Evolutionary conservation across 2,113 vertebrate species (phyloP).

Genomic region (Ciconia boyciana): DNA sequence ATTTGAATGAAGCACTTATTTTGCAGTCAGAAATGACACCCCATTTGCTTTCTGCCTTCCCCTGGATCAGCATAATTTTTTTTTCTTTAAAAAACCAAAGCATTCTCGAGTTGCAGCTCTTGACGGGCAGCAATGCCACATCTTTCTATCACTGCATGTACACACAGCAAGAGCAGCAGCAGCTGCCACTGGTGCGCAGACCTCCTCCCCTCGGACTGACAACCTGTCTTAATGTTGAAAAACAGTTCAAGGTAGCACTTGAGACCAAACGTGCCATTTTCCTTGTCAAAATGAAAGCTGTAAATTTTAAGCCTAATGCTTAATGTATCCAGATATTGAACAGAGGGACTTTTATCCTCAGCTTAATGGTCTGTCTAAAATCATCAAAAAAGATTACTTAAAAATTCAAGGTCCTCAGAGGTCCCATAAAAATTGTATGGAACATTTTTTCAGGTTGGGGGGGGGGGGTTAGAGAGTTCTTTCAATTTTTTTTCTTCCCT

Average conservation of each 20-base stretch:
- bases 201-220: constrained; percentile 64
- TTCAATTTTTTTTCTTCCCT: not conserved
- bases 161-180: constrained; percentile 12
- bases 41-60: not conserved
- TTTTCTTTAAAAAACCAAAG: not conserved
- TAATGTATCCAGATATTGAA: constrained; percentile 81
- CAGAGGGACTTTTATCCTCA: constrained; percentile 76
- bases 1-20: not conserved
- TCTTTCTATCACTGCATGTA: not conserved
- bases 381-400: constrained; percentile 79
- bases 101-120: not conserved
- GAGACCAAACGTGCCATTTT: constrained; percentile 77
- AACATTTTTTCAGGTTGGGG: not conserved
- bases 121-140: not conserved
- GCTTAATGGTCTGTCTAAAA: constrained; percentile 80
- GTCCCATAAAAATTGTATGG: constrained; percentile 68
- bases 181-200: constrained; percentile 39
- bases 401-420: constrained; percentile 72
- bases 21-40: not conserved
- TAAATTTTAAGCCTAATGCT: constrained; percentile 79
- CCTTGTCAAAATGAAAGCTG: constrained; percentile 79
- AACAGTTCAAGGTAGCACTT: constrained; percentile 74
- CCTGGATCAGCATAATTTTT: not conserved
- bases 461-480: not conserved
- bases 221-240: constrained; percentile 71